Evolutionary conservation across 2,113 vertebrate genomes (phyloP), one percentile per base, ranked within the genome.

Genomic region (Equus przewalskii): DNA sequence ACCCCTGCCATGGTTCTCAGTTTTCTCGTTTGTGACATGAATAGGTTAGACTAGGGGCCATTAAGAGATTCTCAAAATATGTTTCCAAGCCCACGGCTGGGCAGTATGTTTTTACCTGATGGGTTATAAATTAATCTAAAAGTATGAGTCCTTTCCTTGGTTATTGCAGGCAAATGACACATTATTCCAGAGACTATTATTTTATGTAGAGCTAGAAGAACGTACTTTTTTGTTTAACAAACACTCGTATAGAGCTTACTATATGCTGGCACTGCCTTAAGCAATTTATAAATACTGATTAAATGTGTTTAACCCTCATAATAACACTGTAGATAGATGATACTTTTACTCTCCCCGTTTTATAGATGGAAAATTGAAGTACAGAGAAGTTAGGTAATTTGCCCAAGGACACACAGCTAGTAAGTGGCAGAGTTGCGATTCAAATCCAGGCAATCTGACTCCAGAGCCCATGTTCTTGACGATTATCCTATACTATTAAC

Each of bases 61-160:
- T 90, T 65, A 87, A 90, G 9, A 1, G 5, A 41, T 62, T 92
- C 79, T 89, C 18, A 73, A 73, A 79, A 78, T 56, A 64, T 54
- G 36, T 33, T 76, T 18, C 24, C 22, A 44, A 30, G 15, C 36
- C 6, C 41, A 70, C 21, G 75, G 9, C 51, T 94, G 10, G 44
- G n/a, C 15, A 93, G 36, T 83, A 82, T 12, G 4, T 92, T 67
- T 96, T 86, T 51, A 67, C 58, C 15, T 84, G 28, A 58, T 97
- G 19, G 64, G 15, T 90, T 89, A 51, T 26, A 95, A 87, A 80
- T 65, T 5, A 96, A 92, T 67, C 44, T 94, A 19, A 89, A 95
- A 85, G n/a, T 49, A 13, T 65, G 60, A 72, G 33, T 82, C n/a
- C 13, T 84, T 97, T 85, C 15, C 64, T 89, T 67, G 36, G 2